Evolutionary conservation across 2,888 invertebrate genomes (phyloP).

Genomic region (Zygothrica quintamaculata): DNA sequence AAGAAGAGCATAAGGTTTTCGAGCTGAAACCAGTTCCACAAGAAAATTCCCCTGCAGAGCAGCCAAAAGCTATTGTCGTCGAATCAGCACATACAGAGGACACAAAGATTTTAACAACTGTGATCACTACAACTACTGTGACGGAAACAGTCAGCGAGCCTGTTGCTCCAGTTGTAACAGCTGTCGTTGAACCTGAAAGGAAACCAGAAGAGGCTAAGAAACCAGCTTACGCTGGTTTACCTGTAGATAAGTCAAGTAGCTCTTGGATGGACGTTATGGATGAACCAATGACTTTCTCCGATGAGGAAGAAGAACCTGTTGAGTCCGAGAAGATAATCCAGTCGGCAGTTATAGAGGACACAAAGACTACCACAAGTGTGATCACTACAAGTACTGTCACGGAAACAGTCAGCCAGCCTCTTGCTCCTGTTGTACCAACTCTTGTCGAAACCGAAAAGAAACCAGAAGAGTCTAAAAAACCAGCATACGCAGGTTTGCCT

Average conservation of each 20-base stretch:
- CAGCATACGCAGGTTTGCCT: background rate
- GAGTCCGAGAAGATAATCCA: slow-evolving; percentile 8
- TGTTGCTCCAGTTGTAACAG: background rate
- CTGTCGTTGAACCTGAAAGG: background rate
- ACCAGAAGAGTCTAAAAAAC: background rate
- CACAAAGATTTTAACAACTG: background rate
- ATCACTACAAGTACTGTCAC: slow-evolving; percentile 35
- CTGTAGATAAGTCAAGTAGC: slow-evolving; percentile 66
- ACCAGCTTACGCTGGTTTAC: slow-evolving; percentile 57
- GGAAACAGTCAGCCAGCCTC: slow-evolving; percentile 15
- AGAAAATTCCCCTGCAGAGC: slow-evolving; percentile 44
- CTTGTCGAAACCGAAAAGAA: too few relatives aligned
- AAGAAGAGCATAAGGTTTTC: too few relatives aligned
- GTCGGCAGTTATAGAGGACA: slow-evolving; percentile 9
- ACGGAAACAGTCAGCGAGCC: background rate
- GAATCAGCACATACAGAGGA: background rate
- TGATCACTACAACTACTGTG: slow-evolving; percentile 1
- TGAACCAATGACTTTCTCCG: slow-evolving; percentile 75
- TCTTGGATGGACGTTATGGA: slow-evolving; percentile 78
- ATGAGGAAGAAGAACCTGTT: slow-evolving; percentile 55
- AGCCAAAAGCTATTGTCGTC: background rate
- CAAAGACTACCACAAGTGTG: slow-evolving; percentile 31
- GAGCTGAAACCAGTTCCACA: background rate
- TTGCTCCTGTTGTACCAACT: background rate
- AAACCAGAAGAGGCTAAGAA: slow-evolving; percentile 27